A percentile compares a stretch with the other conserved stretches of the same genome.
These are phyloP conservation scores for Umimayanthus chanpuru DNA, from an alignment of 92 coral and sea anemone species.

Conservation along the genomic window DNA sequence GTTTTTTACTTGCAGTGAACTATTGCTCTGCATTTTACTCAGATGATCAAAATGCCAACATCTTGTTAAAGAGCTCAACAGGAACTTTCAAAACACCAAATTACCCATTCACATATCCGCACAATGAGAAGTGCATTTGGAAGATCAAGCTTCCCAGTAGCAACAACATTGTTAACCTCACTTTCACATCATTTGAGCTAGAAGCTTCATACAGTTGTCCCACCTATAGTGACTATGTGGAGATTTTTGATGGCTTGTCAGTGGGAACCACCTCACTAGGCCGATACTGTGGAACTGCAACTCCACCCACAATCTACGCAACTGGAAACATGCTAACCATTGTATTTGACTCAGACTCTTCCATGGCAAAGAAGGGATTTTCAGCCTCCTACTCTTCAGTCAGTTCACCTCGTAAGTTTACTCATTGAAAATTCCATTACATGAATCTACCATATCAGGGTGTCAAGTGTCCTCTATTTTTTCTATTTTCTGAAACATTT, in stretches of 20 bases:
- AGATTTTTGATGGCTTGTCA: neutral
- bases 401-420: neutral
- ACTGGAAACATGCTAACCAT: neutral
- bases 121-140: constrained; percentile 2
- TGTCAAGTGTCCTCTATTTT: too few relatives aligned
- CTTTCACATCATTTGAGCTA: constrained; percentile 10
- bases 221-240: neutral
- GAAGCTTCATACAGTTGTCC: neutral
- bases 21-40: neutral
- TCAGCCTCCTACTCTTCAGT: constrained; percentile 26
- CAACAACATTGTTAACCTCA: neutral
- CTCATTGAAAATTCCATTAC: neutral
- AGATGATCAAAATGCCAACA: constrained; percentile 24
- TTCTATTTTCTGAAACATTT: too few relatives aligned
- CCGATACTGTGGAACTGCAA: neutral
- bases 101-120: neutral
- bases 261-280: neutral
- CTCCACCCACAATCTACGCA: constrained; percentile 8
- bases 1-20: neutral
- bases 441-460: too few relatives aligned
- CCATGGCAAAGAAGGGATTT: neutral
- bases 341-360: neutral
- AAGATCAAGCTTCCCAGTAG: neutral
- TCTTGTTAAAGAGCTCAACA: neutral
- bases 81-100: constrained; percentile 16